Percentiles rank a stretch among this genome's conserved stretches.
Conservation (phyloP, 2,888 invertebrate genomes). For the Brachyptera putata region DNA sequence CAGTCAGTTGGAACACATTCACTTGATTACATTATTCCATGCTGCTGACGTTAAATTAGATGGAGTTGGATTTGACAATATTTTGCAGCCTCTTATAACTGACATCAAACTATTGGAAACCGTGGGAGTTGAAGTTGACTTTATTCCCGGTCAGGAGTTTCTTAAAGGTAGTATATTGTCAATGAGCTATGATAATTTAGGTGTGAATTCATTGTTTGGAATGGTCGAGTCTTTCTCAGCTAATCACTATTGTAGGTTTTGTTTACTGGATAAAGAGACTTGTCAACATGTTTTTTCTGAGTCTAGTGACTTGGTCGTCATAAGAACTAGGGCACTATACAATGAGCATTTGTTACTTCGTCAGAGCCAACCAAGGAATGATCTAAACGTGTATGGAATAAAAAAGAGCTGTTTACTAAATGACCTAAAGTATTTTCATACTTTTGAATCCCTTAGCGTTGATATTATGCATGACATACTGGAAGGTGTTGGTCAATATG, state of each 20-base stretch:
- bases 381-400: slow-evolving; percentile 33
- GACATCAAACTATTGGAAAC: slow-evolving; percentile 26
- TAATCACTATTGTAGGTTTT: slow-evolving; percentile 34
- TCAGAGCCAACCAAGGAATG: too few species aligned
- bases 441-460: slow-evolving; percentile 31
- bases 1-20: slow-evolving; percentile 25
- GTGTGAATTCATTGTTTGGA: slow-evolving; percentile 33
- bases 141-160: neutral
- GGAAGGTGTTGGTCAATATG: slow-evolving; percentile 35
- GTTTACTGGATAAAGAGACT: slow-evolving; percentile 11
- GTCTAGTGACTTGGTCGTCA: too few species aligned
- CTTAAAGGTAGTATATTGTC: slow-evolving; percentile 25
- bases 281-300: too few species aligned
- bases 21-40: slow-evolving; percentile 25
- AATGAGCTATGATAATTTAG: slow-evolving; percentile 33
- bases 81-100: slow-evolving; percentile 21
- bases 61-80: slow-evolving; percentile 10
- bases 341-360: too few species aligned
- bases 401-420: slow-evolving; percentile 28
- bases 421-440: slow-evolving; percentile 31
- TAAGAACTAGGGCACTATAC: too few species aligned
- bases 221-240: slow-evolving; percentile 36
- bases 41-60: slow-evolving; percentile 20
- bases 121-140: slow-evolving; percentile 16
- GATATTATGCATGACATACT: slow-evolving; percentile 37